phyloP scores from a whole-genome alignment of 2,797 vertebrate species.

The Melopsittacus undulatus region DNA sequence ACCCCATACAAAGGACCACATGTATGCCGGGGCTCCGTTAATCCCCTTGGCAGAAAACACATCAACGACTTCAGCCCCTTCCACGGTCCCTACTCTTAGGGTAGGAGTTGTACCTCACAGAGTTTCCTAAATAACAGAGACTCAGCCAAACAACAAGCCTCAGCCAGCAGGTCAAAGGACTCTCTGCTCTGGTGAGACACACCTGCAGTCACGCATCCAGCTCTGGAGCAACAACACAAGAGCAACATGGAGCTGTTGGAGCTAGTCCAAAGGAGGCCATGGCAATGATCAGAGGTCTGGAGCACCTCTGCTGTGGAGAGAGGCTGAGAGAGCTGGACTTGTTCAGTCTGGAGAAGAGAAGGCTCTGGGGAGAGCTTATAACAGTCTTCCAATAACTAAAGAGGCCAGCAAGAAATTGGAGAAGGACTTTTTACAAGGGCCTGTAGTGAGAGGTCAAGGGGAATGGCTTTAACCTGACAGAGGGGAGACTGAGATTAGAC shows the following conservation, averaged over 20 bases:
- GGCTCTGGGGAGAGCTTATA: not conserved
- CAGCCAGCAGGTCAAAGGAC: not conserved
- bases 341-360: not conserved
- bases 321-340: not conserved
- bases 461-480: not conserved
- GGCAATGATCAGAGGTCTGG: not conserved
- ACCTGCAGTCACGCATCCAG: not conserved
- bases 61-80: not conserved
- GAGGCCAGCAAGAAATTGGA: not conserved
- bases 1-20: not conserved
- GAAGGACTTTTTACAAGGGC: not conserved
- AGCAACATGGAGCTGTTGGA: not conserved
- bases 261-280: not conserved
- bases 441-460: not conserved
- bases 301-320: not conserved
- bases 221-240: not conserved
- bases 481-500: not conserved
- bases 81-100: not conserved
- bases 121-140: not conserved
- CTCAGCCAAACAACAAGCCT: not conserved
- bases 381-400: not conserved
- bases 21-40: not conserved
- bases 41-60: not conserved
- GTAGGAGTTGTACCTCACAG: not conserved
- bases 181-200: not conserved